Conservation (phyloP, 1,140 invertebrate species). For the Bombus cullumanus region DNA sequence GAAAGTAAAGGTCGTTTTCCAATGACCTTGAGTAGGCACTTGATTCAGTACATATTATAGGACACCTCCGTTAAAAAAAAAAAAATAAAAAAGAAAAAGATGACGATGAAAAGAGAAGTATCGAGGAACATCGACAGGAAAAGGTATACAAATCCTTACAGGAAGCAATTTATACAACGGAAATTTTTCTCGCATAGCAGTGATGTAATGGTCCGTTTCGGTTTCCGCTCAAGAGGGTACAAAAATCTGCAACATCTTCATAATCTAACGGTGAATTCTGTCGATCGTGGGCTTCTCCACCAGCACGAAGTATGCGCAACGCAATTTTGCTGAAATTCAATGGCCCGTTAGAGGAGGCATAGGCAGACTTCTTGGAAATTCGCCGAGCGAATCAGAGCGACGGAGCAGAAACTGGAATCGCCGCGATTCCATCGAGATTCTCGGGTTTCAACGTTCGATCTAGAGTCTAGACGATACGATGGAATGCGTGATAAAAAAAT, state of each 20-base stretch:
- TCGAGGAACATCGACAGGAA: neutral
- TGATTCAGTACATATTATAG: too few relatives aligned
- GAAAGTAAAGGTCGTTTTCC: too few relatives aligned
- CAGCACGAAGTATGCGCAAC: slow-evolving; percentile 25
- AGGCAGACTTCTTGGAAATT: slow-evolving; percentile 21
- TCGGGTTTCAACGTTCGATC: neutral
- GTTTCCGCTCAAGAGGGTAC: neutral
- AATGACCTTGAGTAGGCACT: too few relatives aligned
- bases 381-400: slow-evolving; percentile 53
- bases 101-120: neutral
- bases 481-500: neutral
- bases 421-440: neutral
- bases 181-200: neutral
- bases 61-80: too few relatives aligned
- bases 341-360: slow-evolving; percentile 23
- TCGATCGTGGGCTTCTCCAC: neutral
- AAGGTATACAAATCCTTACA: neutral
- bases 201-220: neutral
- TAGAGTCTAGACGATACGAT: neutral
- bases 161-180: too few relatives aligned
- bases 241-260: slow-evolving; percentile 30
- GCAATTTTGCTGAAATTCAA: slow-evolving; percentile 54
- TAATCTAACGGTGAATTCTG: slow-evolving; percentile 56
- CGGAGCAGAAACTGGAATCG: slow-evolving; percentile 57
- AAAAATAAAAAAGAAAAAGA: too few relatives aligned